A percentile compares a stretch with the other conserved stretches of the same genome.
phyloP scores from a whole-genome alignment of 2,797 vertebrate species.

The Liparis tanakae region DNA sequence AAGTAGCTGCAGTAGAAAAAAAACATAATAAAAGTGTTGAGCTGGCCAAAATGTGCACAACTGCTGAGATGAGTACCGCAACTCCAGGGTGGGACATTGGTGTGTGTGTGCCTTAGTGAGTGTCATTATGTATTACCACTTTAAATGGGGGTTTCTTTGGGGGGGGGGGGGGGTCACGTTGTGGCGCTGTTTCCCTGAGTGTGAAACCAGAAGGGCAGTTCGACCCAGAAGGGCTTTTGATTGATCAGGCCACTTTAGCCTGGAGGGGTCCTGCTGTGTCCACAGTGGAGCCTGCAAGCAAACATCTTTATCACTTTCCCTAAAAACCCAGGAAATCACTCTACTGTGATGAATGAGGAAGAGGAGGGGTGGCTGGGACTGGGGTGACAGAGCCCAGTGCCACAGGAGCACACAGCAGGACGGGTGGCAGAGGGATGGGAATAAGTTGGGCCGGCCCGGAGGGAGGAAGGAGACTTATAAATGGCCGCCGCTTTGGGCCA shows the following conservation, averaged over 20 bases:
- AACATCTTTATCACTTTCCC: conserved; percentile 75
- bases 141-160: too few species aligned
- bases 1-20: conserved; percentile 45
- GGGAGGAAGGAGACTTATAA: conserved; percentile 72
- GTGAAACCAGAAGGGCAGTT: conserved; percentile 52
- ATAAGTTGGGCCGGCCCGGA: conserved; percentile 46
- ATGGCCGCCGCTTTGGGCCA: conserved; percentile 80
- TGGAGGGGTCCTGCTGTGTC: conserved; percentile 66
- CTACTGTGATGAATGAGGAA: conserved; percentile 76
- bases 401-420: conserved; percentile 68
- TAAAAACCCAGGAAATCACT: conserved; percentile 71
- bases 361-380: conserved; percentile 40
- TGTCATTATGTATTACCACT: too few species aligned
- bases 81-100: conserved; percentile 17
- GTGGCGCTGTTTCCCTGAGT: conserved; percentile 33
- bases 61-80: conserved; percentile 37
- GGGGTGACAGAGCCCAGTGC: conserved; percentile 69
- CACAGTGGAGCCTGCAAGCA: conserved; percentile 53
- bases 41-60: conserved; percentile 31
- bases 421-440: conserved; percentile 62
- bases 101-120: neutral
- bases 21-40: conserved; percentile 52
- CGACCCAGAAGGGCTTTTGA: conserved; percentile 67
- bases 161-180: conserved; percentile 1
- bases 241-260: conserved; percentile 73